These are phyloP conservation scores for Philopotamus ludificatus DNA, from an alignment of 1,140 invertebrate species.

Conservation along the genomic window DNA sequence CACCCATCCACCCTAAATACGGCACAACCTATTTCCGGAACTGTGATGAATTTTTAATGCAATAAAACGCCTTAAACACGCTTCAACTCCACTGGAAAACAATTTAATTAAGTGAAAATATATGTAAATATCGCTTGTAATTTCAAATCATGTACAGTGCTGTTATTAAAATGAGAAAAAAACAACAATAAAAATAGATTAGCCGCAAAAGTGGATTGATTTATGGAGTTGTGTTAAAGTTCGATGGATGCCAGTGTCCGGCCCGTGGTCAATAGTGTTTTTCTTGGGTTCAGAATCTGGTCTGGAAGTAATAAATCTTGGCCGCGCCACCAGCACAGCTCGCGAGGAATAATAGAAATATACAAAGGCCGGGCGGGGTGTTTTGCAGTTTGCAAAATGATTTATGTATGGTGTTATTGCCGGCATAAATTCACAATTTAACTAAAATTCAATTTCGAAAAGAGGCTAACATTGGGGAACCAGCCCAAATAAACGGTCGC, in stretches of 20 bases:
- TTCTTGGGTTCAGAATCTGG: constrained; percentile 21
- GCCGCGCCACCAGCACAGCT: not conserved
- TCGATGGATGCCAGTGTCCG: not conserved
- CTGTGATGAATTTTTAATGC: too few relatives aligned
- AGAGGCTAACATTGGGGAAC: constrained; percentile 4
- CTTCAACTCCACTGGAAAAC: not conserved
- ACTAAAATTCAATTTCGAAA: constrained; percentile 39
- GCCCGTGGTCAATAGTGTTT: constrained; percentile 18
- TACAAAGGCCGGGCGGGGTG: constrained; percentile 15
- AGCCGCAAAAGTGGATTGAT: too few relatives aligned
- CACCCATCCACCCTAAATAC: too few relatives aligned
- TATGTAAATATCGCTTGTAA: too few relatives aligned
- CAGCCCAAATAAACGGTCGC: not conserved
- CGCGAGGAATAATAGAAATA: constrained; percentile 26
- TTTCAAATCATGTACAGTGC: too few relatives aligned
- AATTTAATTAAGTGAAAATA: too few relatives aligned
- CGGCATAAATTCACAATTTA: constrained; percentile 35
- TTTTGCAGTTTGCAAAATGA: constrained; percentile 30
- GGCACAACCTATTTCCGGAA: too few relatives aligned
- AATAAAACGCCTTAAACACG: constrained; percentile 3
- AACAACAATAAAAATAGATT: too few relatives aligned
- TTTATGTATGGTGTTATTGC: constrained; percentile 35
- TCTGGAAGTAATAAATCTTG: constrained; percentile 10
- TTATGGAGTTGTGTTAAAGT: not conserved
- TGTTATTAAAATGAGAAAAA: too few relatives aligned